Percentiles rank a stretch among this genome's conserved stretches.
phyloP scores from a whole-genome alignment of 2,888 invertebrate species.

The Temnothorax rugatulus region DNA sequence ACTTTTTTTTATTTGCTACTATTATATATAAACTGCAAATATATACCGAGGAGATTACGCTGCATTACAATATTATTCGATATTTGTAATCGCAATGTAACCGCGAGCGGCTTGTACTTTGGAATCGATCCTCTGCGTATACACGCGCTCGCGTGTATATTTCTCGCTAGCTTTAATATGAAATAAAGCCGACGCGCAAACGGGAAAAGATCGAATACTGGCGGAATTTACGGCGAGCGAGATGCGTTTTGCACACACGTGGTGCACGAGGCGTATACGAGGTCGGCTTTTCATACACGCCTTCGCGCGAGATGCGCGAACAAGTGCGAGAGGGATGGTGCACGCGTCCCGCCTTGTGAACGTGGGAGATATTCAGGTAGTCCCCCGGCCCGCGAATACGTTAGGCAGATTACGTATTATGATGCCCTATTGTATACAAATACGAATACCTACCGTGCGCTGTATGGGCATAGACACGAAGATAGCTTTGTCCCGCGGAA shows the following conservation, averaged over 20 bases:
- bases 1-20: not conserved
- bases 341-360: constrained; percentile 69
- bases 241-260: constrained; percentile 75
- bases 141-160: not conserved
- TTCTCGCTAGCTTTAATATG: constrained; percentile 7
- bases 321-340: constrained; percentile 69
- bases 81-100: not conserved
- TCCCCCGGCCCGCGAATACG: constrained; percentile 78
- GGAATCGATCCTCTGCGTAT: constrained; percentile 4
- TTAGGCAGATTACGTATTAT: constrained; percentile 84
- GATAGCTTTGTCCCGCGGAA: constrained; percentile 77
- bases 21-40: too few species aligned
- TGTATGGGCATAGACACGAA: constrained; percentile 74
- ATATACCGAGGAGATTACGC: not conserved
- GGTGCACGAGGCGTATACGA: constrained; percentile 67
- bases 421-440: constrained; percentile 86
- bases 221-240: constrained; percentile 69
- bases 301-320: constrained; percentile 61
- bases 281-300: constrained; percentile 66
- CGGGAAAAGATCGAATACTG: constrained; percentile 59
- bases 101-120: not conserved
- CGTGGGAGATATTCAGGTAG: constrained; percentile 82
- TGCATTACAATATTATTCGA: not conserved
- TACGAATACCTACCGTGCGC: constrained; percentile 78
- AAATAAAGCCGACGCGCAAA: constrained; percentile 29